Evolutionary conservation across 2,888 invertebrate genomes (phyloP).

Genomic region (Linnaemya tessellans): DNA sequence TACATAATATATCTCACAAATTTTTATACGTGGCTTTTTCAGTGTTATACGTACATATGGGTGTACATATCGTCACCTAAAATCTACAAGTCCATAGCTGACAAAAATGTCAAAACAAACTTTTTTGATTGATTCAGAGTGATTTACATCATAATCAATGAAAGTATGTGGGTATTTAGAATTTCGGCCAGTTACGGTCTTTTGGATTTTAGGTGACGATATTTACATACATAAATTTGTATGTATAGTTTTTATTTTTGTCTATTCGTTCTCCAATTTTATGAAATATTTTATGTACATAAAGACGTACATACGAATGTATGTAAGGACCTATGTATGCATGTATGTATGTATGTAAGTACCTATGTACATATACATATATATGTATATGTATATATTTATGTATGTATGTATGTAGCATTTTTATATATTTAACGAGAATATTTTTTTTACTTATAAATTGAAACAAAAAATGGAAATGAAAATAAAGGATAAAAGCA

Average conservation of each 20-base stretch:
- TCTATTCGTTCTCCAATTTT: slow-evolving; percentile 44
- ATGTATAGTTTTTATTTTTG: slow-evolving; percentile 17
- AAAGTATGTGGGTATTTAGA: too few species aligned
- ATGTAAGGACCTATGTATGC: too few species aligned
- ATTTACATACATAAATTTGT: slow-evolving; percentile 17
- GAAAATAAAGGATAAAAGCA: slow-evolving; percentile 58
- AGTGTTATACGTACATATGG: neutral
- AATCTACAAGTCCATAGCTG: too few species aligned
- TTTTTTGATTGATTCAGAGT: too few species aligned
- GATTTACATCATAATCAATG: too few species aligned
- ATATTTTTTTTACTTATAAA: slow-evolving; percentile 58
- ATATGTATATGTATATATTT: too few species aligned
- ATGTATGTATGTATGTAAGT: neutral
- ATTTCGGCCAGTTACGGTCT: too few species aligned
- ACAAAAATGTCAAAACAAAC: too few species aligned
- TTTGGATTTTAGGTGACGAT: neutral
- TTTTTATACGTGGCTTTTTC: slow-evolving; percentile 46
- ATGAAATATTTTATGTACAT: slow-evolving; percentile 57
- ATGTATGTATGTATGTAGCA: neutral
- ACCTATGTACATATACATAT: too few species aligned
- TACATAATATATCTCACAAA: neutral
- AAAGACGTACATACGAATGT: too few species aligned
- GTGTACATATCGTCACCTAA: neutral
- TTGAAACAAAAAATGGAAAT: slow-evolving; percentile 48
- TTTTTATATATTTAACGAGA: slow-evolving; percentile 70